A percentile compares a stretch with the other conserved stretches of the same genome.
Evolutionary conservation across 1,140 invertebrate species (phyloP).

Genomic region (Zaprionus camerounensis): DNA sequence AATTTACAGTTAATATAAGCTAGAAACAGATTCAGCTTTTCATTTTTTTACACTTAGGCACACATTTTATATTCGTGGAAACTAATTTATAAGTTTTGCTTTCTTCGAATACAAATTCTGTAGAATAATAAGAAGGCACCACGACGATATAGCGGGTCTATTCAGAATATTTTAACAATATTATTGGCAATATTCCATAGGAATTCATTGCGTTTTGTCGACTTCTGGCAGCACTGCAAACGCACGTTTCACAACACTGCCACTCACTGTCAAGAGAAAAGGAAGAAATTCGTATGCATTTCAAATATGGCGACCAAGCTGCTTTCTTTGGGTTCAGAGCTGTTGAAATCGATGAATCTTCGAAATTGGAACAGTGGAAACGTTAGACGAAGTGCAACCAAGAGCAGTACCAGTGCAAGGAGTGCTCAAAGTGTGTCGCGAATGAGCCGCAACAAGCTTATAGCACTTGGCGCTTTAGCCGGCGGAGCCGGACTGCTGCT

Average conservation of each 20-base stretch:
- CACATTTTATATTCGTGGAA: neutral
- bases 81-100: neutral
- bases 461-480: constrained; percentile 87
- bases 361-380: constrained; percentile 5
- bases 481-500: constrained; percentile 92
- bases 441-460: constrained; percentile 23
- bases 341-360: constrained; percentile 30
- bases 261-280: neutral
- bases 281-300: constrained; percentile 1
- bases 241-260: constrained; percentile 21
- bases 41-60: neutral
- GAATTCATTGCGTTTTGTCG: neutral
- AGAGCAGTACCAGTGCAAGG: neutral
- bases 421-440: neutral
- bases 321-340: constrained; percentile 32
- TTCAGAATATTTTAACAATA: too few species aligned
- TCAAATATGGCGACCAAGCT: constrained; percentile 49
- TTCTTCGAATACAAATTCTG: neutral
- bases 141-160: too few species aligned
- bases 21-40: neutral
- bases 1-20: constrained; percentile 1
- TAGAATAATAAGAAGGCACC: neutral
- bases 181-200: too few species aligned
- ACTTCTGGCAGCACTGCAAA: constrained; percentile 8
- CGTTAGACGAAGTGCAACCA: constrained; percentile 15